Evolutionary conservation across 2,888 invertebrate species (phyloP).

Genomic region (Catocala nupta): DNA sequence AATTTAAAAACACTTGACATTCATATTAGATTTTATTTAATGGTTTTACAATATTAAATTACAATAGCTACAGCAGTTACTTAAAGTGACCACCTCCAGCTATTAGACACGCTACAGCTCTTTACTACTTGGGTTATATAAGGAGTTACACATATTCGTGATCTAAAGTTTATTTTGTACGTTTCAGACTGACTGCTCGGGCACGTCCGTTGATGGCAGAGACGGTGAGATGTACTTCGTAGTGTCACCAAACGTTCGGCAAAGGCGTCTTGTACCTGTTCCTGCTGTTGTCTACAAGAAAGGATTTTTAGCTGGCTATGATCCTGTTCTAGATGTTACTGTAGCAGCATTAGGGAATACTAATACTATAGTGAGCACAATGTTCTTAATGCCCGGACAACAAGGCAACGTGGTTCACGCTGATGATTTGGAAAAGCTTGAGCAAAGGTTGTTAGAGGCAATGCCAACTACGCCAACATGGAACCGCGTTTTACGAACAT

Average conservation of each 20-base stretch:
- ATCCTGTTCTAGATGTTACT: constrained; percentile 94
- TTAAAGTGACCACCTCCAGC: too few relatives aligned
- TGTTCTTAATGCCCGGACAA: constrained; percentile 95
- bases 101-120: too few relatives aligned
- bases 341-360: constrained; percentile 92
- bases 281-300: constrained; percentile 93
- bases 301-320: constrained; percentile 94
- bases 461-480: constrained; percentile 90
- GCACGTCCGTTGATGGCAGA: constrained; percentile 91
- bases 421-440: constrained; percentile 92
- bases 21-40: too few relatives aligned
- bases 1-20: too few relatives aligned
- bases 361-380: constrained; percentile 91
- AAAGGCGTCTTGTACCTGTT: constrained; percentile 93
- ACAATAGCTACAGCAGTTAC: too few relatives aligned
- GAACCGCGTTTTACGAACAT: constrained; percentile 91
- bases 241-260: constrained; percentile 92
- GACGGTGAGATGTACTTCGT: constrained; percentile 96
- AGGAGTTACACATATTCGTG: too few relatives aligned
- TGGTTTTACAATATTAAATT: too few relatives aligned
- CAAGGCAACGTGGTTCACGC: constrained; percentile 93
- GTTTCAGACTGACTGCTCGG: constrained; percentile 93
- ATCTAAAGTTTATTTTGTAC: background rate
- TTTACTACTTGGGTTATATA: too few relatives aligned
- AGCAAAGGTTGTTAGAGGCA: constrained; percentile 90